Evolutionary conservation across 2,797 vertebrate species (phyloP).

Genomic region (Argya squamiceps): DNA sequence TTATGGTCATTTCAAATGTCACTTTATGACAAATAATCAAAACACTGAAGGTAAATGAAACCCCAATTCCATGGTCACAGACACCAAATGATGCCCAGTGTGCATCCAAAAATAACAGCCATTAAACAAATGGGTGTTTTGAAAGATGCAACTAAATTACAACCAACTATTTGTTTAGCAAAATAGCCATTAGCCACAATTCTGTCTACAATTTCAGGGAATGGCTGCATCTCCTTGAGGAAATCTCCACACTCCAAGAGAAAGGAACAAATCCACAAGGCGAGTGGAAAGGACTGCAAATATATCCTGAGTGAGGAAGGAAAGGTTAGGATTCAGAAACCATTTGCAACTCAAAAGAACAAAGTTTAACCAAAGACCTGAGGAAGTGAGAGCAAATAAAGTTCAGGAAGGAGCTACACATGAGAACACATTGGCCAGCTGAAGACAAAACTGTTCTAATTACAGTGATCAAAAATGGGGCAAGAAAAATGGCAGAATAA

Average conservation of each 20-base stretch:
- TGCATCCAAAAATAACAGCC: neutral
- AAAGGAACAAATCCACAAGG: neutral
- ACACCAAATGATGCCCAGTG: neutral
- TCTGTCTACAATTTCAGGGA: neutral
- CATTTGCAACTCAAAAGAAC: neutral
- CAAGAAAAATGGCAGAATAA: neutral
- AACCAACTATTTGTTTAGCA: neutral
- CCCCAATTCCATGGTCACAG: neutral
- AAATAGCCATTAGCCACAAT: neutral
- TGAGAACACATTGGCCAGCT: neutral
- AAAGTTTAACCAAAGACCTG: neutral
- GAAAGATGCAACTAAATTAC: neutral
- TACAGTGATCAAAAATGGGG: neutral
- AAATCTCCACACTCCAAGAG: neutral
- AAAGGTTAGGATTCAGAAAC: neutral
- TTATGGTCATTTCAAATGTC: neutral
- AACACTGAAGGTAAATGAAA: neutral
- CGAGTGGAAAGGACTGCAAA: neutral
- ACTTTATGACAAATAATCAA: neutral
- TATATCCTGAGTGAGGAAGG: neutral
- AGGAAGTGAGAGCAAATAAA: neutral
- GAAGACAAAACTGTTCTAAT: neutral
- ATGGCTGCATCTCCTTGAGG: neutral
- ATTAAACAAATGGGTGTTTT: neutral
- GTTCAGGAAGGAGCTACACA: neutral